These are phyloP conservation scores for Brotogeris chrysoptera DNA, from an alignment of 2,797 vertebrate genomes.

Conservation along the genomic window DNA sequence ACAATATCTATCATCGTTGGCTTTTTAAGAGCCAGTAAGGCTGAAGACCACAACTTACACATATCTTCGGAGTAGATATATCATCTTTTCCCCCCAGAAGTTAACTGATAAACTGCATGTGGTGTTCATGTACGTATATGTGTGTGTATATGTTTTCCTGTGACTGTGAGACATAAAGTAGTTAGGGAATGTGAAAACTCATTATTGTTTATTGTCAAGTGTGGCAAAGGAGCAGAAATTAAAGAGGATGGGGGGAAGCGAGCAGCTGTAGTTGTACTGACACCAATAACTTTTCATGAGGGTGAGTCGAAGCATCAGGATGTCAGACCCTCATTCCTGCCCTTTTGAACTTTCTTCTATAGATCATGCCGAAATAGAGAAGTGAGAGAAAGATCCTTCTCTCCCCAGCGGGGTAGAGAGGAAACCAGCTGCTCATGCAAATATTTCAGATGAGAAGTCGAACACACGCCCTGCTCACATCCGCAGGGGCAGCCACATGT, in stretches of 20 bases:
- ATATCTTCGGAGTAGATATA: background rate
- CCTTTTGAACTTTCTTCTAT: slow-evolving; percentile 63
- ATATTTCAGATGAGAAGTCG: slow-evolving; percentile 40
- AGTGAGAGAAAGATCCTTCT: slow-evolving; percentile 34
- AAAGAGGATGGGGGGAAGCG: background rate
- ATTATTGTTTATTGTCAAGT: slow-evolving; percentile 33
- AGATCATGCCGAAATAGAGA: slow-evolving; percentile 41
- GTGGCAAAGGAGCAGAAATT: slow-evolving; percentile 49
- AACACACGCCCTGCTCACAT: slow-evolving; percentile 28
- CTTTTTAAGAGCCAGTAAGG: background rate
- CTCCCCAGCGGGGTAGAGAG: background rate
- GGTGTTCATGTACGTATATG: background rate
- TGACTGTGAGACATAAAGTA: background rate
- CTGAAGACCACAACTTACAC: background rate
- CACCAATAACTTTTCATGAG: slow-evolving; percentile 63
- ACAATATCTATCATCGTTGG: background rate
- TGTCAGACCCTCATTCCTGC: slow-evolving; percentile 35
- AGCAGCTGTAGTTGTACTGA: slow-evolving; percentile 31
- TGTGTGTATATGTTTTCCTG: background rate
- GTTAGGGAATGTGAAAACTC: slow-evolving; percentile 2
- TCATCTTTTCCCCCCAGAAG: background rate
- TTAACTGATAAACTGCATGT: background rate
- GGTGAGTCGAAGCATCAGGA: slow-evolving; percentile 45
- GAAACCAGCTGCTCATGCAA: slow-evolving; percentile 46
- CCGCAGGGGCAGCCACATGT: fast-evolving